Percentiles rank a stretch among this genome's conserved stretches.
These are phyloP conservation scores for Hippotragus niger DNA, from an alignment of 2,113 vertebrate genomes.

Conservation along the genomic window DNA sequence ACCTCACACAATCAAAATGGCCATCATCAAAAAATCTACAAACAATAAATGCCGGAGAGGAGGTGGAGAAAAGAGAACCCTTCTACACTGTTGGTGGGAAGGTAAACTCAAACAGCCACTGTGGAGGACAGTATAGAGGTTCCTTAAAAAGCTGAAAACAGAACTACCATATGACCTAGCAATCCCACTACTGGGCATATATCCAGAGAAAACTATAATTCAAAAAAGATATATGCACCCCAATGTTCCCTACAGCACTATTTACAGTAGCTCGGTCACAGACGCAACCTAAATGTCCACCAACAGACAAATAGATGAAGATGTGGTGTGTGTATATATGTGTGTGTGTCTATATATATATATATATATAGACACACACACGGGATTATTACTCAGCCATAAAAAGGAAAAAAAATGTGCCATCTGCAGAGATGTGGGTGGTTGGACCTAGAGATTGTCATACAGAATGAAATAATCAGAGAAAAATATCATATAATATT, in stretches of 20 bases:
- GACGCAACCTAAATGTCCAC: not conserved
- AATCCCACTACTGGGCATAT: not conserved
- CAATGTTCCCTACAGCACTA: not conserved
- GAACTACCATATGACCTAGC: not conserved
- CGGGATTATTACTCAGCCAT: not conserved
- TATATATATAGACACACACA: fast-evolving
- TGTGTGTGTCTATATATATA: not conserved
- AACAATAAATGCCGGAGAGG: not conserved
- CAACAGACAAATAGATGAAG: not conserved
- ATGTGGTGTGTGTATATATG: not conserved
- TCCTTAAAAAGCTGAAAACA: not conserved
- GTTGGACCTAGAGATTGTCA: not conserved
- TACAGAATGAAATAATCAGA: not conserved
- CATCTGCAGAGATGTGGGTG: not conserved
- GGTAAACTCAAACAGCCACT: not conserved
- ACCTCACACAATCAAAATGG: not conserved
- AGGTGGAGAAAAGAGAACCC: not conserved
- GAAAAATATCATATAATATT: not conserved
- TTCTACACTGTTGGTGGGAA: not conserved
- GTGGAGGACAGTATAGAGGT: not conserved
- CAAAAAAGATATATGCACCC: not conserved
- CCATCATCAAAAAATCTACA: not conserved
- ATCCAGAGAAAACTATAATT: not conserved
- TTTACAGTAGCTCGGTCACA: not conserved
- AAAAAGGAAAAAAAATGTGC: not conserved